A percentile compares a stretch with the other conserved stretches of the same genome.
Conservation (phyloP, 2,797 vertebrate species). For the Chloroceryle inda region DNA sequence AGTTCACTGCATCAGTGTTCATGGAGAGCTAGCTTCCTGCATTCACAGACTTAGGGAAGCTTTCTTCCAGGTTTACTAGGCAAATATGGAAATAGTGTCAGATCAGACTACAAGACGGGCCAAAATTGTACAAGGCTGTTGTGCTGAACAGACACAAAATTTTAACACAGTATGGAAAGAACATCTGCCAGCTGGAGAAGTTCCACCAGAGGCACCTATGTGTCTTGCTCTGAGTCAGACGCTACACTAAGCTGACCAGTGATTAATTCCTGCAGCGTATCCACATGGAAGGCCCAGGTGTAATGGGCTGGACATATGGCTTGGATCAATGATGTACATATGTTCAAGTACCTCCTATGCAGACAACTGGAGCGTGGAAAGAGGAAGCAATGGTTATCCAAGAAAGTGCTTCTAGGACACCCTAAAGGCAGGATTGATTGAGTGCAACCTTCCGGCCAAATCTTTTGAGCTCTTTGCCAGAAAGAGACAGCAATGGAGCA, state of each 20-base stretch:
- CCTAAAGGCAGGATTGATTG: constrained; percentile 73
- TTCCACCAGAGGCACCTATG: constrained; percentile 54
- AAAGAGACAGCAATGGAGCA: constrained; percentile 51
- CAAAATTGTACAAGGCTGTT: background rate
- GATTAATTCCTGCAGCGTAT: constrained; percentile 57
- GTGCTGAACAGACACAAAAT: background rate
- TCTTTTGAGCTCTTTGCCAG: constrained; percentile 71
- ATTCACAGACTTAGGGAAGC: background rate
- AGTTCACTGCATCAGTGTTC: background rate
- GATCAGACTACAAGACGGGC: background rate
- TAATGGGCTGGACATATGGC: constrained; percentile 68
- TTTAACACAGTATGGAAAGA: constrained; percentile 31
- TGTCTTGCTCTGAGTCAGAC: constrained; percentile 56
- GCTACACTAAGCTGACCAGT: constrained; percentile 49
- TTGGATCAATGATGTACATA: constrained; percentile 63
- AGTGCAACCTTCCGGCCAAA: constrained; percentile 69
- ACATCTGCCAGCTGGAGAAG: constrained; percentile 61
- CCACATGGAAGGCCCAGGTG: constrained; percentile 59
- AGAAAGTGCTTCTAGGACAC: constrained; percentile 62
- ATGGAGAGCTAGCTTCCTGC: background rate
- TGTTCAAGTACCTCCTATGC: constrained; percentile 57
- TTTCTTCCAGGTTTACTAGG: background rate
- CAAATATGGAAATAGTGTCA: background rate
- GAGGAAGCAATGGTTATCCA: constrained; percentile 61
- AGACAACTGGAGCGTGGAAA: constrained; percentile 59